Evolutionary conservation across 2,797 vertebrate species (phyloP).

Genomic region (Macrochelys suwanniensis): DNA sequence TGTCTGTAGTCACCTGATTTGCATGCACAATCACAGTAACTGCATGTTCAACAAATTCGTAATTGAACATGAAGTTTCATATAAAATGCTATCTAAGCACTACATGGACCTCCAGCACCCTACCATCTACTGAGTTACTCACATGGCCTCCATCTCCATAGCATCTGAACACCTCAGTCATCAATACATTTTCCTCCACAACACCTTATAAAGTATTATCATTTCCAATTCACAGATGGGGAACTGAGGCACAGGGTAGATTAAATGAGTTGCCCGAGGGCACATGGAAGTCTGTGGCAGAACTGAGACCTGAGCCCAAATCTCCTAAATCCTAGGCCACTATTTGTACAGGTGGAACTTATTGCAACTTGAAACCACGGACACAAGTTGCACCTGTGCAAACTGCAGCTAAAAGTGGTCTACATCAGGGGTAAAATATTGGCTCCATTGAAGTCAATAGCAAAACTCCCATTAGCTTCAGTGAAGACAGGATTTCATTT

Average conservation of each 20-base stretch:
- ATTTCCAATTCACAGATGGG: neutral
- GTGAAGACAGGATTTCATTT: neutral
- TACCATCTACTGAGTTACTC: neutral
- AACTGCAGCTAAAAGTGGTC: no score
- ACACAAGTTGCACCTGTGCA: no score
- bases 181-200: neutral
- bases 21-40: neutral
- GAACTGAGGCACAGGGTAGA: neutral
- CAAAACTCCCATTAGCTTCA: neutral
- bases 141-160: neutral
- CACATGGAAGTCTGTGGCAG: neutral
- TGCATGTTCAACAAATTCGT: neutral
- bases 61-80: fast-evolving
- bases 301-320: neutral
- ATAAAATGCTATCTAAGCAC: neutral
- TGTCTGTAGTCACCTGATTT: neutral
- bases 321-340: neutral
- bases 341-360: neutral
- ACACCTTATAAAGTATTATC: neutral
- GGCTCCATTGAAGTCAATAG: neutral
- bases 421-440: neutral
- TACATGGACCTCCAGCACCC: neutral
- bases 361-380: no score
- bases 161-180: neutral
- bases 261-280: neutral